These are phyloP conservation scores for Saccostrea cuccullata DNA, from an alignment of 1,140 invertebrate genomes.

Conservation along the genomic window DNA sequence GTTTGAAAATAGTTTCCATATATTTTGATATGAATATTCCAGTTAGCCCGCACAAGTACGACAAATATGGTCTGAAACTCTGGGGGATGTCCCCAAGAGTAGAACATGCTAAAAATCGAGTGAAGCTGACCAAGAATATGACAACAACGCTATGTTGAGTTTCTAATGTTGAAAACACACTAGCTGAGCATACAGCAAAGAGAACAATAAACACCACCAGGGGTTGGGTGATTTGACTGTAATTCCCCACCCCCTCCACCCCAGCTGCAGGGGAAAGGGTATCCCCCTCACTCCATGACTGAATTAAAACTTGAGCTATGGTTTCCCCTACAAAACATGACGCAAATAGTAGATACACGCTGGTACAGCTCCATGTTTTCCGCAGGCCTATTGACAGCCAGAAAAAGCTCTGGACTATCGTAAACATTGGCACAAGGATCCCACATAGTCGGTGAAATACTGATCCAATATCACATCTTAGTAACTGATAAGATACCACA, in stretches of 20 bases:
- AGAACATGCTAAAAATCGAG: conserved; percentile 75
- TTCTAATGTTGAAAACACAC: conserved; percentile 76
- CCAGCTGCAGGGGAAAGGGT: conserved; percentile 30
- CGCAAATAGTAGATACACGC: conserved; percentile 77
- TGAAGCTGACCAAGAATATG: conserved; percentile 75
- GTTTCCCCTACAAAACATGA: conserved; percentile 77
- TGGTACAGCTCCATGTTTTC: conserved; percentile 76
- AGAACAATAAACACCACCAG: conserved; percentile 72
- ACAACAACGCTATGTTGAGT: conserved; percentile 74
- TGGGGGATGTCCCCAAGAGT: conserved; percentile 72
- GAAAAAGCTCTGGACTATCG: conserved; percentile 76
- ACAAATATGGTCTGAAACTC: conserved; percentile 72
- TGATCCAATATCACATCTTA: conserved; percentile 73
- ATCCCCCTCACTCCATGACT: conserved; percentile 55
- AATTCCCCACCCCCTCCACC: conserved; percentile 46
- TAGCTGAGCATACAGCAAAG: conserved; percentile 71
- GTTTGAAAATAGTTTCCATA: conserved; percentile 75
- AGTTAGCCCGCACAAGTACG: conserved; percentile 74
- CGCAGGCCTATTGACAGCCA: conserved; percentile 76
- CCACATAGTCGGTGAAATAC: conserved; percentile 74
- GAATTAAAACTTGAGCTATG: conserved; percentile 70
- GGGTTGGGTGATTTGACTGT: conserved; percentile 68
- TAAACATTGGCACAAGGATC: conserved; percentile 76
- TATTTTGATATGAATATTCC: conserved; percentile 78
- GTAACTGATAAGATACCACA: conserved; percentile 70